These are phyloP conservation scores for Calephelis virginiensis DNA, from an alignment of 1,140 invertebrate genomes.

Conservation along the genomic window DNA sequence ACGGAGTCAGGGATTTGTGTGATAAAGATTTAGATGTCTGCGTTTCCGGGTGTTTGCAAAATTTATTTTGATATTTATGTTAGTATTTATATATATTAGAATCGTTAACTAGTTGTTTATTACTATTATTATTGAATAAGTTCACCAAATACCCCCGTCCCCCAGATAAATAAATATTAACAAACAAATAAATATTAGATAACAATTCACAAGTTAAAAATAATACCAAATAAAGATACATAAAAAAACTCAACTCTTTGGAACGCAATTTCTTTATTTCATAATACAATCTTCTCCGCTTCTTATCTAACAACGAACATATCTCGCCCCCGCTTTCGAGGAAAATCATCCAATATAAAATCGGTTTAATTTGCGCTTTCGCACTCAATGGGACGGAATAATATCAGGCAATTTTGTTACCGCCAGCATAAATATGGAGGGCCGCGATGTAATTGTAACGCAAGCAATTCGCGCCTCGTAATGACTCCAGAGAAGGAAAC, in stretches of 20 bases:
- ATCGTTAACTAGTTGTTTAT: too few species aligned
- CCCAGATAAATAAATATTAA: too few species aligned
- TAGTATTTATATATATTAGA: too few species aligned
- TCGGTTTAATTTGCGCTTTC: slow-evolving; percentile 78
- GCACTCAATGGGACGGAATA: slow-evolving; percentile 78
- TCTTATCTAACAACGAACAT: slow-evolving; percentile 74
- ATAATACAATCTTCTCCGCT: slow-evolving; percentile 74
- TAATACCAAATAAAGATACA: too few species aligned
- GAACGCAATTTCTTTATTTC: slow-evolving; percentile 76
- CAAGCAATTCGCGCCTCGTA: slow-evolving; percentile 74
- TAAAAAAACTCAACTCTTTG: slow-evolving; percentile 63
- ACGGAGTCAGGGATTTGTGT: too few species aligned
- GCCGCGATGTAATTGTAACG: slow-evolving; percentile 77
- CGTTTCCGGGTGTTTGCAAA: too few species aligned
- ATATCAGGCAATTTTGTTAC: slow-evolving; percentile 78
- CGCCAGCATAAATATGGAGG: slow-evolving; percentile 76
- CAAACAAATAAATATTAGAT: too few species aligned
- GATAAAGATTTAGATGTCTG: too few species aligned
- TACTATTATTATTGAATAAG: too few species aligned
- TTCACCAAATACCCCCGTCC: too few species aligned
- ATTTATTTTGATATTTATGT: too few species aligned
- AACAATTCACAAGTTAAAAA: too few species aligned
- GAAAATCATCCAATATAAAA: slow-evolving; percentile 79
- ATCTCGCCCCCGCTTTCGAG: slow-evolving; percentile 71
- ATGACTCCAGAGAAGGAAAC: slow-evolving; percentile 70